Conservation (phyloP, 2,888 invertebrate genomes). For the Hoplodrina blanda region DNA sequence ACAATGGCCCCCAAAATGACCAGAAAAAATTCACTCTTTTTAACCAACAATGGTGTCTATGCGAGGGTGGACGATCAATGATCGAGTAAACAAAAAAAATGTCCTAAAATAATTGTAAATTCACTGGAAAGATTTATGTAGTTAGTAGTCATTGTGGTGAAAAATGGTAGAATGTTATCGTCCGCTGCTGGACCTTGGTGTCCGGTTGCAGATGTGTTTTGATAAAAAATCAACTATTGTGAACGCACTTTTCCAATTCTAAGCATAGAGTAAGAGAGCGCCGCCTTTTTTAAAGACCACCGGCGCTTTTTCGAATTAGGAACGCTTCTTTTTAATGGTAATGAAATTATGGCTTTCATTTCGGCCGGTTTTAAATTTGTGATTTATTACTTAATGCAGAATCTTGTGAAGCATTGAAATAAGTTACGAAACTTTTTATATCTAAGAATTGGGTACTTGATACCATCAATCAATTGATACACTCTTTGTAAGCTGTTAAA, state of each 20-base stretch:
- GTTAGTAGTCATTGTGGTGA: slow-evolving; percentile 85
- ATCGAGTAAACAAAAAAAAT: slow-evolving; percentile 78
- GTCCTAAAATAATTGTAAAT: slow-evolving; percentile 87
- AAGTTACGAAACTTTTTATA: background rate
- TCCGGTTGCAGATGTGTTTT: slow-evolving; percentile 86
- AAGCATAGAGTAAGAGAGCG: slow-evolving; percentile 63
- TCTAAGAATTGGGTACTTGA: background rate
- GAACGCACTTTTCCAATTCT: slow-evolving; percentile 66
- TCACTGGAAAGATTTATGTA: slow-evolving; percentile 88
- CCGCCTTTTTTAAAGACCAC: slow-evolving; percentile 66
- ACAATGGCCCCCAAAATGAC: slow-evolving; percentile 87
- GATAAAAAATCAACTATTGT: slow-evolving; percentile 74
- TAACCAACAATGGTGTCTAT: slow-evolving; percentile 83
- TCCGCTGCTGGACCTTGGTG: slow-evolving; percentile 71
- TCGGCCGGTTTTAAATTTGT: slow-evolving; percentile 7
- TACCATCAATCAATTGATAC: no score
- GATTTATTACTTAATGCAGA: slow-evolving; percentile 16
- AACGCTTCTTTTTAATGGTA: slow-evolving; percentile 51
- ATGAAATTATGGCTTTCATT: slow-evolving; percentile 33
- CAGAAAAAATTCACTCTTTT: slow-evolving; percentile 87
- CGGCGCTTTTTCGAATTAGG: slow-evolving; percentile 60
- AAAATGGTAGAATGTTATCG: slow-evolving; percentile 72
- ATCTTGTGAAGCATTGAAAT: background rate
- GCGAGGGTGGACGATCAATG: slow-evolving; percentile 89
- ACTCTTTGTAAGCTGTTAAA: no score